Conservation (phyloP, 2,888 invertebrate species). For the Callinectes sapidus region DNA sequence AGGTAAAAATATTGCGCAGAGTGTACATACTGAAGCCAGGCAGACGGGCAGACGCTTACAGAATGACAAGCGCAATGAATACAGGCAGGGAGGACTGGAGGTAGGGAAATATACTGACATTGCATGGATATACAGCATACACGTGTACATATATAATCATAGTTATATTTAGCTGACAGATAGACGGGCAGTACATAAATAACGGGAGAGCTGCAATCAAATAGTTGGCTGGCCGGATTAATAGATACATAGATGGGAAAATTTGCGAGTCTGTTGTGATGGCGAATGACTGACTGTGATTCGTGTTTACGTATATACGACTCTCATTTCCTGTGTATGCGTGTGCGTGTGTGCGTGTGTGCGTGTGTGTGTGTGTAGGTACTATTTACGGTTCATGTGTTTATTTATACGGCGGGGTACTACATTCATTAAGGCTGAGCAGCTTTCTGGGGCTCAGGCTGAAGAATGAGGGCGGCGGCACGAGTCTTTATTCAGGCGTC, state of each 20-base stretch:
- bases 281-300: neutral
- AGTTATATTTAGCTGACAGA: neutral
- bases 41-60: neutral
- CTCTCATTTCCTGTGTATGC: neutral
- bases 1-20: neutral
- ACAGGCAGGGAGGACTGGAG: neutral
- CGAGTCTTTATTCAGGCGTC: neutral
- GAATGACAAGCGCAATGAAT: neutral
- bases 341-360: neutral
- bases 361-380: conserved; percentile 25
- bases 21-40: neutral
- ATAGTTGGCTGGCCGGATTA: neutral
- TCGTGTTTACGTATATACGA: conserved; percentile 27
- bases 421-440: neutral
- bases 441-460: neutral
- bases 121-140: neutral
- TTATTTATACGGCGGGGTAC: neutral
- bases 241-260: conserved; percentile 1
- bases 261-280: neutral
- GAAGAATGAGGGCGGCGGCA: neutral
- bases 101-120: neutral
- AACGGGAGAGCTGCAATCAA: neutral
- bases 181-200: neutral
- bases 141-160: neutral
- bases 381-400: neutral